A percentile compares a stretch with the other conserved stretches of the same genome.
Conservation (phyloP, 2,113 vertebrate genomes). For the Gopherus evgoodei region DNA sequence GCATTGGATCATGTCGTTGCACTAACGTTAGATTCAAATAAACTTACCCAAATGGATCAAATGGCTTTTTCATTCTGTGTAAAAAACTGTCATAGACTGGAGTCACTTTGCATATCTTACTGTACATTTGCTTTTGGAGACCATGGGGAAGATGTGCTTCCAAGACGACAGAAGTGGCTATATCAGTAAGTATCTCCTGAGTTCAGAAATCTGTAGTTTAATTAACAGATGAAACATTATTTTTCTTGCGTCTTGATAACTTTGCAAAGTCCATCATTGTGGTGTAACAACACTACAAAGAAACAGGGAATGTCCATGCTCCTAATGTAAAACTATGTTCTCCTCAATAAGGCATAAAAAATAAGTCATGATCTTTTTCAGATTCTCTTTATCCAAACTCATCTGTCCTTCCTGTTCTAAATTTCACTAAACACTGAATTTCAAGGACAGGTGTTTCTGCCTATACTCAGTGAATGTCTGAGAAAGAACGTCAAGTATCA, state of each 20-base stretch:
- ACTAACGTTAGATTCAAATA: constrained; percentile 14
- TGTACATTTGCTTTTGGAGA: neutral
- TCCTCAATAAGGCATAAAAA: no score
- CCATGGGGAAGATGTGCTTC: neutral
- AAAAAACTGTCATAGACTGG: neutral
- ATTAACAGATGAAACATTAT: neutral
- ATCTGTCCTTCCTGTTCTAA: no score
- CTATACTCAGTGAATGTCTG: no score
- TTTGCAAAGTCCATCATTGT: neutral
- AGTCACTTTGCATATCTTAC: constrained; percentile 19
- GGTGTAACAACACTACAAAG: neutral
- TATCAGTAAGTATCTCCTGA: neutral
- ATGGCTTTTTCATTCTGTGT: constrained; percentile 60
- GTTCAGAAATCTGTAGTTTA: neutral
- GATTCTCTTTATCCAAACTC: no score
- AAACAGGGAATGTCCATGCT: neutral
- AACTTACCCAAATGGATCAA: constrained; percentile 33
- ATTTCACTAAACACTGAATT: no score
- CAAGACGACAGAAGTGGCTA: neutral
- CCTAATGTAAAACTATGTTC: no score
- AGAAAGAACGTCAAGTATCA: no score
- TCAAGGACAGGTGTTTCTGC: no score
- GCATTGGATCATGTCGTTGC: constrained; percentile 47
- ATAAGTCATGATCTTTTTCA: no score
- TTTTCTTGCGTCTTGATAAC: neutral